These are phyloP conservation scores for Cricetomys ansorgei DNA, from an alignment of 2,113 vertebrate genomes.

Conservation along the genomic window DNA sequence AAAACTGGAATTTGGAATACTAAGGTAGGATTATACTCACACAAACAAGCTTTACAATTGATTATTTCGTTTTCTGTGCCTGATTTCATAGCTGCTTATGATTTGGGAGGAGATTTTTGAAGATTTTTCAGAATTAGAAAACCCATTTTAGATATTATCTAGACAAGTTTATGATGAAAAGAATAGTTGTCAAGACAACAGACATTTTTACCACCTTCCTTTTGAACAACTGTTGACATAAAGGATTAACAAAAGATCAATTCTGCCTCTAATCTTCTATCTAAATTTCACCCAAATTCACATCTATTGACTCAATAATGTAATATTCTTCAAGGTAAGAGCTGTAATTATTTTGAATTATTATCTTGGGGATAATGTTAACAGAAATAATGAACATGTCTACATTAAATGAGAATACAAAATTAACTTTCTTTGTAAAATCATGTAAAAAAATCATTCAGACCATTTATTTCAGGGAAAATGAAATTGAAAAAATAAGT, in stretches of 20 bases:
- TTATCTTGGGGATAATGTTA: conserved; percentile 30
- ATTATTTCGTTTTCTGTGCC: background rate
- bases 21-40: background rate
- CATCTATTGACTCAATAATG: conserved; percentile 32
- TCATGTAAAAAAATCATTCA: background rate
- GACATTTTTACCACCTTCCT: background rate
- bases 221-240: conserved; percentile 37
- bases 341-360: conserved; percentile 38
- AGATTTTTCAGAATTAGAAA: conserved; percentile 5
- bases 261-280: background rate
- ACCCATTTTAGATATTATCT: conserved; percentile 1
- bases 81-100: background rate
- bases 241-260: conserved; percentile 52
- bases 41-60: background rate
- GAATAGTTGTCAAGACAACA: background rate
- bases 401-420: conserved; percentile 12
- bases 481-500: background rate
- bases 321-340: conserved; percentile 36
- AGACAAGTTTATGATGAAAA: background rate
- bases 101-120: background rate
- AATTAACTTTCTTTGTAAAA: conserved; percentile 15
- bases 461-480: background rate
- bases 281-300: conserved; percentile 51
- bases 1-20: background rate
- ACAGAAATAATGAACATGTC: background rate